Evolutionary conservation across 2,797 vertebrate species (phyloP).

Genomic region (Clarias platycephalus): DNA sequence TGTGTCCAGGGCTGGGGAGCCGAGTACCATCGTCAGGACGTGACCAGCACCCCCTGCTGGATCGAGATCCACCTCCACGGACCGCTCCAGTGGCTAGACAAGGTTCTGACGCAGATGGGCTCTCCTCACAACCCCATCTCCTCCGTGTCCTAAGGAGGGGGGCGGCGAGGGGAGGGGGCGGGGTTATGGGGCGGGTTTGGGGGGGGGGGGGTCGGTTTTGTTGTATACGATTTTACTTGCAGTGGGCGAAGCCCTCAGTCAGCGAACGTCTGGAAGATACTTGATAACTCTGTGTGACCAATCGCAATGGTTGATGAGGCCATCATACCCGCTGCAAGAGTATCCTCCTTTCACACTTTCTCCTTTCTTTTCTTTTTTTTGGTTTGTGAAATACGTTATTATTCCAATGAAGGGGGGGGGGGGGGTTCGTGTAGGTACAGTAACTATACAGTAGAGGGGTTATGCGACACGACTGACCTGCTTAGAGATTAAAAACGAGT

Average conservation of each 20-base stretch:
- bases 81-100: conserved; percentile 98
- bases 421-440: conserved; percentile 52
- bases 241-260: conserved; percentile 55
- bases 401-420: conserved; percentile 65
- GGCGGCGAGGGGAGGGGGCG: conserved; percentile 27
- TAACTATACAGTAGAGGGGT: conserved; percentile 48
- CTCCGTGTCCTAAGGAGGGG: conserved; percentile 88
- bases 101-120: conserved; percentile 99
- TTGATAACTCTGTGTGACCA: conserved; percentile 93
- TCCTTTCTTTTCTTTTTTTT: conserved; percentile 68
- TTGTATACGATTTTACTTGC: conserved; percentile 70
- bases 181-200: conserved; percentile 65
- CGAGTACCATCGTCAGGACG: conserved; percentile 98
- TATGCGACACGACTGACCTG: conserved; percentile 55
- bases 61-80: conserved; percentile 98
- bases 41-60: conserved; percentile 99
- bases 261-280: conserved; percentile 88
- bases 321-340: conserved; percentile 67
- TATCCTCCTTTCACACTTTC: conserved; percentile 60
- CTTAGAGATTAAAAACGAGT: conserved; percentile 30
- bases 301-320: conserved; percentile 81
- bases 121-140: conserved; percentile 98
- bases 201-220: conserved; percentile 74
- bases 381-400: conserved; percentile 77
- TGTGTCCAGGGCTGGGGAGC: conserved; percentile 93